Base-by-base conservation (phyloP, 2,888 invertebrate genomes). In the Acleris holmiana region DNA sequence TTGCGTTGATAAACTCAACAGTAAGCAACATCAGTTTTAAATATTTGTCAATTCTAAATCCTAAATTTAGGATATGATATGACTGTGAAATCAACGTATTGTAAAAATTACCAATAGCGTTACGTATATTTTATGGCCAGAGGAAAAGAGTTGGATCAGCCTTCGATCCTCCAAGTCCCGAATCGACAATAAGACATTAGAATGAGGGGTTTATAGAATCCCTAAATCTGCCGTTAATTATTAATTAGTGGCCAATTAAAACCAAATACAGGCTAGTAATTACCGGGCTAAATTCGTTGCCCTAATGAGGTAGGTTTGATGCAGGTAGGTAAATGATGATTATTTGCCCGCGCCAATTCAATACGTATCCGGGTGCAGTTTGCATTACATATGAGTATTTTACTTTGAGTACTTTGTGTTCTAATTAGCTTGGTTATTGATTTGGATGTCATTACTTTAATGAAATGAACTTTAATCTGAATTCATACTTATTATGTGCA, bases 261-360 rank as follows among this genome's bases (percentile, higher is more conserved):
- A 44, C 44, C 17, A 41, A n/a, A 41, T 41, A 44, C 7, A 44
- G 44, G n/a, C 7, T 44, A 40, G 53, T 19, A 53, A 53, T 40
- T 53, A 40, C 35, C 15, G 40, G 21, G 40, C 35, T 51, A 13
- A 29, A 35, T 51, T 13, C 18, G 10, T 23, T 10, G 51, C 29
- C n/a, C 35, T 51, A 51, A 51, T 18, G 17, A 51, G 35, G 29
- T 18, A 17, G 25, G 29, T 51, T 25, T 8, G 29, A 35, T 18
- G 51, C 51, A 35, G 51, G 29, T 51, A 35, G 13, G 35, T 35
- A 35, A 17, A 29, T 25, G 18, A 21, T 50, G 23, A 58, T 49
- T 49, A 59, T 59, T 59, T 23, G 41, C 41, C 41, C 19, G 13
- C 41, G 13, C 17, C 15, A 41, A 50, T 23, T 50, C 50, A 59